phyloP scores from a whole-genome alignment of 2,888 invertebrate genomes.

The Drosophila macrospina region DNA sequence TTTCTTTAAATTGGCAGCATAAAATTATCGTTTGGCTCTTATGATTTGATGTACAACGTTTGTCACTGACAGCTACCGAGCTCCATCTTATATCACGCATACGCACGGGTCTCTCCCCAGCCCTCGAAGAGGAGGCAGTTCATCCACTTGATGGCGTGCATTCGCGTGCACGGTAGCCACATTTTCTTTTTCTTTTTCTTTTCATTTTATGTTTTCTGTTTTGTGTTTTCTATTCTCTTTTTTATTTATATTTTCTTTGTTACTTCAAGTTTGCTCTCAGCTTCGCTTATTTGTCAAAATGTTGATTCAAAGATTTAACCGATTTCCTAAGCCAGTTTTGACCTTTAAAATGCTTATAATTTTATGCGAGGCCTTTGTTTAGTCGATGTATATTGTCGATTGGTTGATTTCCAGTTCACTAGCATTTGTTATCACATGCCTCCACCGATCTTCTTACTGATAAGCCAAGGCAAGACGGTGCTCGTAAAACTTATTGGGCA shows the following conservation, averaged over 20 bases:
- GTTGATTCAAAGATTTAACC: constrained; percentile 48
- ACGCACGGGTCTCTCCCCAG: constrained; percentile 12
- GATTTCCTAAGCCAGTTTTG: constrained; percentile 45
- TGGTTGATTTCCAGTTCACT: constrained; percentile 49
- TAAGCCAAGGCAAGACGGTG: constrained; percentile 62
- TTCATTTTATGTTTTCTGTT: background rate
- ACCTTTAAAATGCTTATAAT: constrained; percentile 63
- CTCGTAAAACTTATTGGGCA: constrained; percentile 49
- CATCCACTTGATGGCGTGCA: constrained; percentile 10
- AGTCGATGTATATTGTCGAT: constrained; percentile 31
- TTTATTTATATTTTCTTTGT: background rate
- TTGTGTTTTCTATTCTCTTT: no score
- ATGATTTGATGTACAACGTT: constrained; percentile 53
- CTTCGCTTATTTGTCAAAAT: constrained; percentile 60
- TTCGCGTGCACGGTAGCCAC: constrained; percentile 55
- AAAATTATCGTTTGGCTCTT: constrained; percentile 66
- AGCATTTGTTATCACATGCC: constrained; percentile 69
- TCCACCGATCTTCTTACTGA: constrained; percentile 60
- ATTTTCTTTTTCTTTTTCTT: constrained; percentile 14
- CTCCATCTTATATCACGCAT: constrained; percentile 32
- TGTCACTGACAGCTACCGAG: constrained; percentile 36
- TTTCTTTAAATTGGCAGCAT: constrained; percentile 67
- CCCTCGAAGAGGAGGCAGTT: background rate
- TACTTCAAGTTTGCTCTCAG: constrained; percentile 16
- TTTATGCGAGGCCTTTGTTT: constrained; percentile 66